These are phyloP conservation scores for Drosophila bocqueti DNA, from an alignment of 1,140 invertebrate genomes.

Conservation along the genomic window DNA sequence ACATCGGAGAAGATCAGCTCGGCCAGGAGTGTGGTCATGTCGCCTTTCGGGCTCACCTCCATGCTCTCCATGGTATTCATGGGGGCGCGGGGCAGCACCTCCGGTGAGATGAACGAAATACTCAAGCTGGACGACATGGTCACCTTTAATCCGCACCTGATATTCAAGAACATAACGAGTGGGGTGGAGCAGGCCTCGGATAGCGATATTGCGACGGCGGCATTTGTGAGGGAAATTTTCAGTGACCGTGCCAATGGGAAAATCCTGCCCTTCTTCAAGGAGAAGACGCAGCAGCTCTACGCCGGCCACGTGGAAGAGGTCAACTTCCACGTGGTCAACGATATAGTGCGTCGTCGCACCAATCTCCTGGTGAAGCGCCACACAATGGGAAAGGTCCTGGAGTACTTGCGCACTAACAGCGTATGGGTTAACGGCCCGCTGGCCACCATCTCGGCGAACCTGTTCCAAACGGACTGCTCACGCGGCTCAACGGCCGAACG, in stretches of 20 bases:
- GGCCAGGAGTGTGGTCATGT: conserved; percentile 91
- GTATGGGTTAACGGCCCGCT: conserved; percentile 90
- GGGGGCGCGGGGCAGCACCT: conserved; percentile 93
- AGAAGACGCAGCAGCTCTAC: conserved; percentile 93
- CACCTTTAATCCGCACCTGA: conserved; percentile 94
- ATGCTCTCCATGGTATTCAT: conserved; percentile 95
- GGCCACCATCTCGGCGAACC: conserved; percentile 91
- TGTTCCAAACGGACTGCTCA: conserved; percentile 92
- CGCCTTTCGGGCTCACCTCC: conserved; percentile 93
- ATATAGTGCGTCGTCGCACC: conserved; percentile 90
- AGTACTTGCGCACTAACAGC: conserved; percentile 90
- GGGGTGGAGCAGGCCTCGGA: conserved; percentile 88
- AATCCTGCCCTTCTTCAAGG: conserved; percentile 93
- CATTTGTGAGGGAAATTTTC: conserved; percentile 91
- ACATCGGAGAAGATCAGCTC: conserved; percentile 89
- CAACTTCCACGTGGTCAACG: conserved; percentile 91
- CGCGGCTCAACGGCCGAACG: conserved; percentile 89
- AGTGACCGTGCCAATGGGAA: conserved; percentile 91
- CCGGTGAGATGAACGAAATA: conserved; percentile 95
- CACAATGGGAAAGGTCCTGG: conserved; percentile 90
- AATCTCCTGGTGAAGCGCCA: conserved; percentile 92
- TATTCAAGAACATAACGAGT: conserved; percentile 93
- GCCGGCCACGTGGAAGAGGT: conserved; percentile 93
- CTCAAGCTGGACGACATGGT: conserved; percentile 94
- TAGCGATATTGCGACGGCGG: conserved; percentile 90